phyloP scores from a whole-genome alignment of 92 coral and sea anemone genomes.

The Muricea muricata region DNA sequence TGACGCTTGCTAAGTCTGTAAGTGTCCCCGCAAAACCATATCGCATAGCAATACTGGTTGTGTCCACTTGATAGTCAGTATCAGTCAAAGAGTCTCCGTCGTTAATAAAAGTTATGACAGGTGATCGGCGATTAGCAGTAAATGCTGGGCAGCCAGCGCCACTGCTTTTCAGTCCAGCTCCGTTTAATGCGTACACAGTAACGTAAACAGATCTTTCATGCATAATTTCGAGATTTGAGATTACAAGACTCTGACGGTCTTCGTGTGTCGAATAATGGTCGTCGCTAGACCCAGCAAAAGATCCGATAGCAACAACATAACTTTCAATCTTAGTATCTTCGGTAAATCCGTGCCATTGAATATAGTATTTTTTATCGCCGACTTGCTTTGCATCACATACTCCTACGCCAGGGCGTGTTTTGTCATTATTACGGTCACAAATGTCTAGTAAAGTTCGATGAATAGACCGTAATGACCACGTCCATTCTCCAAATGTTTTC shows the following conservation, averaged over 20 bases:
- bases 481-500: slow-evolving; percentile 83
- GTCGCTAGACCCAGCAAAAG: slow-evolving; percentile 82
- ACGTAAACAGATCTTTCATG: slow-evolving; percentile 78
- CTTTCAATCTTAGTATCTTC: slow-evolving; percentile 75
- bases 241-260: slow-evolving; percentile 61
- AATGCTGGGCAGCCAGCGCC: slow-evolving; percentile 74
- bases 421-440: slow-evolving; percentile 75
- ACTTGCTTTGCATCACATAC: slow-evolving; percentile 81
- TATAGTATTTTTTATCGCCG: slow-evolving; percentile 72
- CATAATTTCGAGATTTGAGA: slow-evolving; percentile 71
- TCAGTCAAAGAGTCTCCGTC: slow-evolving; percentile 75
- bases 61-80: slow-evolving; percentile 75
- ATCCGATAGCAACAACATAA: slow-evolving; percentile 79
- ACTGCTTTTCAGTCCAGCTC: slow-evolving; percentile 75
- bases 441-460: slow-evolving; percentile 73
- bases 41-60: slow-evolving; percentile 71
- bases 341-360: slow-evolving; percentile 86
- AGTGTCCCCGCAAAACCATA: slow-evolving; percentile 64
- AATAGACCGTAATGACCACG: slow-evolving; percentile 84
- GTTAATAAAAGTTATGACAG: slow-evolving; percentile 74
- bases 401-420: slow-evolving; percentile 78
- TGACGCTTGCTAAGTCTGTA: slow-evolving; percentile 63
- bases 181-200: slow-evolving; percentile 82
- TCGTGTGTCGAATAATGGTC: slow-evolving; percentile 73
- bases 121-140: slow-evolving; percentile 73